Evolutionary conservation across 64 coral and sea anemone species (phyloP), one percentile per base, ranked within the genome.

Genomic region (Orbicella faveolata): DNA sequence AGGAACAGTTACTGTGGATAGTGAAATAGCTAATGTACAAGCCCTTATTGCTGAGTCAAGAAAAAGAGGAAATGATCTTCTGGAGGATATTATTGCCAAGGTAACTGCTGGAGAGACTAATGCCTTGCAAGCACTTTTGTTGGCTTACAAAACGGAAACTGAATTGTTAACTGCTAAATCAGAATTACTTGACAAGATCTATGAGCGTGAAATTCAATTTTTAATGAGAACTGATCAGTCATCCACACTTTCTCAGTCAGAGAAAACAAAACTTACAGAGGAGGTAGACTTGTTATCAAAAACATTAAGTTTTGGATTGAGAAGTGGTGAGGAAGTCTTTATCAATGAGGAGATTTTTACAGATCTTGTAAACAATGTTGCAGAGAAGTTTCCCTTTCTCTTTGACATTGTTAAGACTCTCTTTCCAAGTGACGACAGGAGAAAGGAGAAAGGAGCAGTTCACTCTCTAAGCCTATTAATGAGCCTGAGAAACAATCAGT

Each of bases 161-260:
- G 74, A 88, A 33, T 62, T 61, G 16, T 12, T 88, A 12, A 76
- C 73, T 21, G 8, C 74, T 35, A 8, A 76, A 4, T 34, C 87
- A 35, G 3, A 76, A 37, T 9, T 16, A 15, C 74, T 78, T 78
- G 87, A 88, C 14, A n/a, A 74, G 18, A 61, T 88, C 30, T 88
- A 88, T 88, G 87, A 77, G 54, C 70, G 53, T 15, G 87, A 88
- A 59, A 25, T 88, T 12, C 74, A 88, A 61, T 48, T 34, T 33
- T 76, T 88, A 41, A 55, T 88, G 87, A 53, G 57, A 9, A 63
- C 2, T 9, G 8, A 55, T 55, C 0, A 11, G n/a, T n/a, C n/a
- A 34, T 39, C 19, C 48, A 21, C 54, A 77, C 21, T 77, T 2
- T 63, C 87, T 64, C 26, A 1, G 13, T 18, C 52, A 33, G 55